Evolutionary conservation across 2,113 vertebrate species (phyloP).

Genomic region (Melanerpes formicivorus): DNA sequence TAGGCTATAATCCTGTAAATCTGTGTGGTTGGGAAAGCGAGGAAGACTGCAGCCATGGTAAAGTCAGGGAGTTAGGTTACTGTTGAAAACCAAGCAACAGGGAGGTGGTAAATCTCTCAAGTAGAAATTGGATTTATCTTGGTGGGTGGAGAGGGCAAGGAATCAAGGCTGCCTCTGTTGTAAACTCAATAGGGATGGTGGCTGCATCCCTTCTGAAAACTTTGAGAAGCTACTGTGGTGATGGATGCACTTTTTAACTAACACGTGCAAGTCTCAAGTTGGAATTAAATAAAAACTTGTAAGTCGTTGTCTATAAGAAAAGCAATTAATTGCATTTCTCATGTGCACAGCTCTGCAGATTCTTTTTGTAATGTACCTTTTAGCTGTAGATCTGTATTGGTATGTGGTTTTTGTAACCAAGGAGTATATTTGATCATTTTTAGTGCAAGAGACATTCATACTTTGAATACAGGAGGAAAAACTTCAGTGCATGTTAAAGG

Average conservation of each 20-base stretch:
- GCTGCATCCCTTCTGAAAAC: neutral
- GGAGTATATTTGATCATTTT: neutral
- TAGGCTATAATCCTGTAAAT: conserved; percentile 27
- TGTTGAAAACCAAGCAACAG: neutral
- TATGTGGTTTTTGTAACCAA: neutral
- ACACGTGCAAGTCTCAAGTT: neutral
- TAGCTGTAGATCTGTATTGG: neutral
- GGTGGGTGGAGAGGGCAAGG: neutral
- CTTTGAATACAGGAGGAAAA: neutral
- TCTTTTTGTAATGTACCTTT: neutral
- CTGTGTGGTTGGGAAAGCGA: neutral
- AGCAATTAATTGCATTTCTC: neutral
- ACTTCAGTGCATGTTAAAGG: neutral
- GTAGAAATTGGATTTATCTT: neutral
- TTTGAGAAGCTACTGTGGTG: neutral
- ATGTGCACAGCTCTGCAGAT: neutral
- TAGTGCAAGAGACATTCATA: neutral
- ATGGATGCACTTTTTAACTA: neutral
- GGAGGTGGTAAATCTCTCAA: neutral
- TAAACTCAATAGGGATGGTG: neutral
- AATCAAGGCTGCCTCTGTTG: neutral
- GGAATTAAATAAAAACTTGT: neutral
- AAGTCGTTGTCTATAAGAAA: neutral
- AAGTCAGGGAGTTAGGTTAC: neutral
- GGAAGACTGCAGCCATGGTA: neutral